Base-by-base conservation (phyloP, 2,888 invertebrate species). In the Acleris literana region DNA sequence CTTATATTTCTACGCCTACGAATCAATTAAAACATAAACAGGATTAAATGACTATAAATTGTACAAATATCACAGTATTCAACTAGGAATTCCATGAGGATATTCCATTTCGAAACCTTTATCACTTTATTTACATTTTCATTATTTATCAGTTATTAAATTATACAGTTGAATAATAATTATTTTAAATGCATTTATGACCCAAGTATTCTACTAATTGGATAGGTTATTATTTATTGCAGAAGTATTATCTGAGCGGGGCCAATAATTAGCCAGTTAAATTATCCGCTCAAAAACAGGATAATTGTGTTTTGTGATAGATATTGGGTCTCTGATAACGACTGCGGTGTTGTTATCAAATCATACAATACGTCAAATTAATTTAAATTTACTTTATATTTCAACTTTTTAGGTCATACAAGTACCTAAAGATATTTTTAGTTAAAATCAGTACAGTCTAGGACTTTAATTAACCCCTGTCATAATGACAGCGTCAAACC, bases 271-370 rank as follows among this genome's bases (percentile, higher is more conserved):
- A 49, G 54, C 53, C 53, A 25, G 52, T n/a, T 64, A 39, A 59
- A 51, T 52, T 59, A 59, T 59, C 59, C 64, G 60, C 29, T 49
- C 29, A 25, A 49, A 59, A 60, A 44, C 64, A 65, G 64, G 64
- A 55, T 43, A 60, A 65, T 55, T 55, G 55, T 22, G 49, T 55
- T 65, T 55, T 20, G 7, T 44, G 54, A 51, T 65, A 39, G 39
- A 39, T 48, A 60, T 60, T 55, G 54, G 7, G n/a, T 6, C 18
- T 39, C 1, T n/a, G 54, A 54, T 54, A 39, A 54, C 2, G 17
- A 3, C 43, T 52, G 52, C 16, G 16, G 20, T 5, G 18, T 55
- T 55, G 43, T 39, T 18, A 55, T 16, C 17, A 20, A 55, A 22
- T 22, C 7, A 16, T 22, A 55, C 33, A 5, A 39, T 0, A 11